Evolutionary conservation across 2,888 invertebrate species (phyloP).

Genomic region (Epinotia bilunana): DNA sequence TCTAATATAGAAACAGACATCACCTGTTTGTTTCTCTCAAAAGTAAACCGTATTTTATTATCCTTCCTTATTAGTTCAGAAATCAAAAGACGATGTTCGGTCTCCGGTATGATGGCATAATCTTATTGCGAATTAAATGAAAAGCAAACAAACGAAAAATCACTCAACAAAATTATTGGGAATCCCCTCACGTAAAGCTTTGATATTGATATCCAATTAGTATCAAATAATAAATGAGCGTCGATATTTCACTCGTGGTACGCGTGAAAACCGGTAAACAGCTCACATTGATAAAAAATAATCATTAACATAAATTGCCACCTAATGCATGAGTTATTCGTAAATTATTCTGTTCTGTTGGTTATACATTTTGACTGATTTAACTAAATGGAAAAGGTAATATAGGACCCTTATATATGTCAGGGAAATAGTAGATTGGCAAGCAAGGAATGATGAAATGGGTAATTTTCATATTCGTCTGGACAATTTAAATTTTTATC

Average conservation of each 20-base stretch:
- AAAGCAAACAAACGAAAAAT: neutral
- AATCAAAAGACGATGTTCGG: neutral
- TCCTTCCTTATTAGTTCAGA: neutral
- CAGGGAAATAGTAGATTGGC: no score
- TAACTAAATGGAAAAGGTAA: no score
- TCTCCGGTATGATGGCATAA: conserved; percentile 42
- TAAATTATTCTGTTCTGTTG: neutral
- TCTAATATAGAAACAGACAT: no score
- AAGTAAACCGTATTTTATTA: neutral
- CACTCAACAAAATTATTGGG: neutral
- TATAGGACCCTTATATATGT: no score
- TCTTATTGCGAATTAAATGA: neutral
- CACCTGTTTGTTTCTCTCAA: no score
- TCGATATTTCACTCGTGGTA: conserved; percentile 7
- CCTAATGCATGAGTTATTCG: neutral
- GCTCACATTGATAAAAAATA: neutral
- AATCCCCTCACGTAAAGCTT: neutral
- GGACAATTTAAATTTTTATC: no score
- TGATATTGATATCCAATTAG: conserved; percentile 19
- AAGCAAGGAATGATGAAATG: no score
- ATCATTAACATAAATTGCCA: neutral
- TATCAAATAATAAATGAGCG: conserved; percentile 1
- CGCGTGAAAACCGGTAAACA: neutral
- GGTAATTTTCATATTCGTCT: no score
- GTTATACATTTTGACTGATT: neutral